Percentiles rank a stretch among this genome's conserved stretches.
phyloP scores from a whole-genome alignment of 2,113 vertebrate species.

The Todiramphus saurophagus region DNA sequence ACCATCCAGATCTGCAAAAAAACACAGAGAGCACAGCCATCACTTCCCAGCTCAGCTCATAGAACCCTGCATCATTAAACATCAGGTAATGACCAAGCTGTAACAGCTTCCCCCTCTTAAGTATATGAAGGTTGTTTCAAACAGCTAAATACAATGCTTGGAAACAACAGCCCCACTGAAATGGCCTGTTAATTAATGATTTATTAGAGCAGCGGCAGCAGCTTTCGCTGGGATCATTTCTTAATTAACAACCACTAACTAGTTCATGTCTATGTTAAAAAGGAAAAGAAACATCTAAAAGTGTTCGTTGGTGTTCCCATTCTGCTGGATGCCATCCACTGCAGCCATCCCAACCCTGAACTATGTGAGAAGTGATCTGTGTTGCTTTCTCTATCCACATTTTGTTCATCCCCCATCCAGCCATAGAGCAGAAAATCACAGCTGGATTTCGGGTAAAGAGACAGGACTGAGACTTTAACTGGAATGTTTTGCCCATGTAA shows the following conservation, averaged over 20 bases:
- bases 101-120: background rate
- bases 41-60: background rate
- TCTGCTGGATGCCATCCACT: background rate
- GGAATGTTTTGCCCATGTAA: background rate
- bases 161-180: constrained; percentile 40
- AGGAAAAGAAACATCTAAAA: background rate
- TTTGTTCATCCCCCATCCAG: background rate
- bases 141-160: constrained; percentile 4
- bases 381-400: background rate
- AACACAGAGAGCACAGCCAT: background rate
- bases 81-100: constrained; percentile 24
- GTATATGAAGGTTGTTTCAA: background rate
- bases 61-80: constrained; percentile 44
- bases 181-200: constrained; percentile 74
- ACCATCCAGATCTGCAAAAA: background rate
- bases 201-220: constrained; percentile 47
- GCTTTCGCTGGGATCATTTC: constrained; percentile 63
- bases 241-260: constrained; percentile 74
- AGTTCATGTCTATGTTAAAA: background rate
- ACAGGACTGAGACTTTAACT: background rate
- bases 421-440: background rate
- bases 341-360: background rate
- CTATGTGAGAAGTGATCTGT: background rate
- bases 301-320: background rate
- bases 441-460: background rate